Percentiles rank a stretch among this genome's conserved stretches.
These are phyloP conservation scores for Pocillopora damicornis DNA, from an alignment of 64 coral and sea anemone species.

Conservation along the genomic window DNA sequence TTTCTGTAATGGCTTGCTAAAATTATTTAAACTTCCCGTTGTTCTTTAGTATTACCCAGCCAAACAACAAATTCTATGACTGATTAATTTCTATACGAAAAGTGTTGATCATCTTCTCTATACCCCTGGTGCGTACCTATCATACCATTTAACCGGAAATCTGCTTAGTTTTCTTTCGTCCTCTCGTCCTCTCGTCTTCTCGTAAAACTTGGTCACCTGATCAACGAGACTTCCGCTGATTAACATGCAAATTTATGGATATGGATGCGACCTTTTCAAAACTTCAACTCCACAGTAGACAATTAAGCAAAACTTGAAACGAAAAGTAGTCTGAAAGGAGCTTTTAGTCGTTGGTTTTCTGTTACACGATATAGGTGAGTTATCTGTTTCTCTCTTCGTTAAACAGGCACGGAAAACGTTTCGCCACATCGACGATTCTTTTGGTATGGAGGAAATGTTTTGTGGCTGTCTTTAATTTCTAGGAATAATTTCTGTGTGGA, in stretches of 20 bases:
- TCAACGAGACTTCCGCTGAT: conserved; percentile 12
- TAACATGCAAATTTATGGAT: conserved; percentile 4
- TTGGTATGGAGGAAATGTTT: conserved; percentile 24
- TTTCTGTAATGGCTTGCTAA: no score
- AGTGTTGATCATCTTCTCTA: no score
- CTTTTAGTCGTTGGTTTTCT: conserved; percentile 8
- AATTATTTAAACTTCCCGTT: no score
- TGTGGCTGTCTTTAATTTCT: conserved; percentile 20
- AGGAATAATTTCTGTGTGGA: conserved; percentile 1
- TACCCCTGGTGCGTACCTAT: not conserved
- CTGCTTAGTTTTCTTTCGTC: not conserved
- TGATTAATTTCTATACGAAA: no score
- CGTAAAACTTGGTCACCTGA: conserved; percentile 11
- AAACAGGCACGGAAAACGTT: not conserved
- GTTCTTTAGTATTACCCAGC: no score
- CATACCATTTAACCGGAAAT: not conserved
- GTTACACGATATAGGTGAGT: conserved; percentile 18
- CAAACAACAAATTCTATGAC: no score
- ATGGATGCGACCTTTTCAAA: conserved; percentile 14
- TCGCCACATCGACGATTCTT: not conserved
- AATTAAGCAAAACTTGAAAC: conserved; percentile 16
- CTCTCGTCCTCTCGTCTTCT: not conserved
- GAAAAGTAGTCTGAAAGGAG: conserved; percentile 3
- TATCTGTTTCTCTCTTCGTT: not conserved
- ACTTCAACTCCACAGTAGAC: conserved; percentile 7